phyloP scores from a whole-genome alignment of 2,113 vertebrate species.

The Protomyctophum bolini region DNA sequence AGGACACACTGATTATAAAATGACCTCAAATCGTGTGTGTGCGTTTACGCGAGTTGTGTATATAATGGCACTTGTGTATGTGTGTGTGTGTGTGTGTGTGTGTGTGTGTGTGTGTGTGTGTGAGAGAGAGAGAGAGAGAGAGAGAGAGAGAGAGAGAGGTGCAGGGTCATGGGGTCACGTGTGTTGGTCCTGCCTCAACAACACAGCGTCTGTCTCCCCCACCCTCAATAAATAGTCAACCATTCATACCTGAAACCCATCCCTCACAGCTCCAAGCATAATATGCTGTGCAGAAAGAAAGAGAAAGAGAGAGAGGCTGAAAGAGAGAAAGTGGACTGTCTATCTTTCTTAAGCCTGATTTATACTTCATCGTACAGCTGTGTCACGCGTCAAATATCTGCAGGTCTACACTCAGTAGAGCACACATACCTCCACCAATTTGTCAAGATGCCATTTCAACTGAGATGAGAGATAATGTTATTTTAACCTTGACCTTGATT shows the following conservation, averaged over 20 bases:
- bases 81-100: slow-evolving; percentile 19
- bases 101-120: slow-evolving; percentile 14
- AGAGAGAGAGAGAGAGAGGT: neutral
- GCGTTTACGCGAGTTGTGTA: neutral
- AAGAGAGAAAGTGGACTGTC: slow-evolving; percentile 2
- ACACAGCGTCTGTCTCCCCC: slow-evolving; percentile 75
- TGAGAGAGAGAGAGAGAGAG: slow-evolving; percentile 11
- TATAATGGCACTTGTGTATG: neutral
- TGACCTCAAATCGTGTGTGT: slow-evolving; percentile 47
- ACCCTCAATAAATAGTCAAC: slow-evolving; percentile 79
- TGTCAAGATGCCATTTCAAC: too few species aligned
- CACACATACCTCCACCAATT: too few species aligned
- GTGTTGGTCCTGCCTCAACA: slow-evolving; percentile 75
- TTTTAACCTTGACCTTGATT: too few species aligned
- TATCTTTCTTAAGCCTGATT: neutral
- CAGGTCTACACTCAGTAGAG: too few species aligned
- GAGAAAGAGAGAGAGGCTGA: neutral
- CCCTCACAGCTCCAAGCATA: slow-evolving; percentile 76
- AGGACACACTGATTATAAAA: slow-evolving; percentile 70
- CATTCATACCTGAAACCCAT: slow-evolving; percentile 78
- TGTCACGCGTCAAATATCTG: too few species aligned
- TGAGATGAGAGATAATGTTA: too few species aligned
- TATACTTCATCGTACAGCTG: too few species aligned
- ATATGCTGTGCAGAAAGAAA: slow-evolving; percentile 30
- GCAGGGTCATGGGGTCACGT: slow-evolving; percentile 66